Evolutionary conservation across 2,888 invertebrate species (phyloP).

Genomic region (Stenoptilia bipunctidactyla): DNA sequence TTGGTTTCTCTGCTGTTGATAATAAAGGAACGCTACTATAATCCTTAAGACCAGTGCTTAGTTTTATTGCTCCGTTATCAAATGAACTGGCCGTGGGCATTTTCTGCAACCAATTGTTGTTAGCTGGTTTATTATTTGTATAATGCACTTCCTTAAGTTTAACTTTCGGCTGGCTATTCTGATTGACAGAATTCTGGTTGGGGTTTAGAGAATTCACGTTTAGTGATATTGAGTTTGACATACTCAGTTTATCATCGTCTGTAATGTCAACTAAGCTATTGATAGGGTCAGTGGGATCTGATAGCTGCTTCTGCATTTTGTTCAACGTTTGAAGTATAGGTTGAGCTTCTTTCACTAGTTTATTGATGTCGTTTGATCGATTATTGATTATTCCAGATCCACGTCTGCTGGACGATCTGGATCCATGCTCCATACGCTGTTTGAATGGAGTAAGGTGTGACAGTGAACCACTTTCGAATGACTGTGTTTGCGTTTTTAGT

Average conservation of each 20-base stretch:
- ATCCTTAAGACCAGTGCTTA: slow-evolving; percentile 48
- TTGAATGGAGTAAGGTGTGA: slow-evolving; percentile 57
- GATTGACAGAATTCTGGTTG: slow-evolving; percentile 39
- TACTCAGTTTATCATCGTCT: slow-evolving; percentile 42
- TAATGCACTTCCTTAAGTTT: slow-evolving; percentile 53
- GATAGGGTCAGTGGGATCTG: slow-evolving; percentile 44
- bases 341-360: slow-evolving; percentile 49
- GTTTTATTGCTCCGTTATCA: slow-evolving; percentile 48
- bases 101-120: slow-evolving; percentile 64
- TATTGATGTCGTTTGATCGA: slow-evolving; percentile 34
- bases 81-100: slow-evolving; percentile 57
- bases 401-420: slow-evolving; percentile 53
- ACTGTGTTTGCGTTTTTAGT: slow-evolving; percentile 39
- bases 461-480: slow-evolving; percentile 44
- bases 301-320: slow-evolving; percentile 46
- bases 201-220: slow-evolving; percentile 46
- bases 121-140: slow-evolving; percentile 52
- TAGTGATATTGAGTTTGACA: slow-evolving; percentile 47
- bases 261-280: slow-evolving; percentile 42
- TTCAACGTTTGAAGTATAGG: slow-evolving; percentile 39
- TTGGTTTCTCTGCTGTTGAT: slow-evolving; percentile 50
- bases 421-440: slow-evolving; percentile 46
- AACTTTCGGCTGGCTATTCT: slow-evolving; percentile 41
- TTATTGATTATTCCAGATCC: slow-evolving; percentile 47
- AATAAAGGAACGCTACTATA: slow-evolving; percentile 62